Evolutionary conservation across 1,140 invertebrate species (phyloP).

Genomic region (Dreissena rostriformis): DNA sequence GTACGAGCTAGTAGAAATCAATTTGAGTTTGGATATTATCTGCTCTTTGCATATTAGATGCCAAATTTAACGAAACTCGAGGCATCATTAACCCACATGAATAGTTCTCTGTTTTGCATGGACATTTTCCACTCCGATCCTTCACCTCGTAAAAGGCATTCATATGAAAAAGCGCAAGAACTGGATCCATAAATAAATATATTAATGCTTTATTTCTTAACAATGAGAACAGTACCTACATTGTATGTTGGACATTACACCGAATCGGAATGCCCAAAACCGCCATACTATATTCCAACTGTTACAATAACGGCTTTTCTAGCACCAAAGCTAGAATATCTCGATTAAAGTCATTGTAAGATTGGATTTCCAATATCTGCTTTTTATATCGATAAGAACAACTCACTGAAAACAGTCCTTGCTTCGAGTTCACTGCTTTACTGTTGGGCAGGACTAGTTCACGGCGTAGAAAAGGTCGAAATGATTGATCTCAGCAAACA

Average conservation of each 20-base stretch:
- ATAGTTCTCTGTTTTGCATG: neutral
- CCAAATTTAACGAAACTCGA: slow-evolving; percentile 7
- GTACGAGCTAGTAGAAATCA: neutral
- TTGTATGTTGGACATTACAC: neutral
- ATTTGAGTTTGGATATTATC: slow-evolving; percentile 13
- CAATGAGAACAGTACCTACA: neutral
- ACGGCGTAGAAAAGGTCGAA: slow-evolving; percentile 5
- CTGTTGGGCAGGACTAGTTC: slow-evolving; percentile 39
- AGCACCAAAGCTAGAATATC: slow-evolving; percentile 19
- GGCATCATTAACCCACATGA: neutral
- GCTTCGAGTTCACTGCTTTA: slow-evolving; percentile 22
- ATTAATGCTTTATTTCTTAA: neutral
- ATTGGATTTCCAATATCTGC: neutral
- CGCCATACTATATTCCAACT: neutral
- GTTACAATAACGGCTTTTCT: slow-evolving; percentile 1
- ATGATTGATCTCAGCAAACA: slow-evolving; percentile 11
- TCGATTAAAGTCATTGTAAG: slow-evolving; percentile 32
- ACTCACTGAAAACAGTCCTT: slow-evolving; percentile 13
- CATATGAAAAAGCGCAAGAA: neutral
- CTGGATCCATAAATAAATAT: neutral
- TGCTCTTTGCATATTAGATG: neutral
- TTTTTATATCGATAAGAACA: slow-evolving; percentile 15
- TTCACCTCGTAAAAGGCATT: neutral
- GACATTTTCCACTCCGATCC: neutral
- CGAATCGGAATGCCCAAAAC: neutral